phyloP scores from a whole-genome alignment of 2,888 invertebrate genomes.

The Brachyptera putata region DNA sequence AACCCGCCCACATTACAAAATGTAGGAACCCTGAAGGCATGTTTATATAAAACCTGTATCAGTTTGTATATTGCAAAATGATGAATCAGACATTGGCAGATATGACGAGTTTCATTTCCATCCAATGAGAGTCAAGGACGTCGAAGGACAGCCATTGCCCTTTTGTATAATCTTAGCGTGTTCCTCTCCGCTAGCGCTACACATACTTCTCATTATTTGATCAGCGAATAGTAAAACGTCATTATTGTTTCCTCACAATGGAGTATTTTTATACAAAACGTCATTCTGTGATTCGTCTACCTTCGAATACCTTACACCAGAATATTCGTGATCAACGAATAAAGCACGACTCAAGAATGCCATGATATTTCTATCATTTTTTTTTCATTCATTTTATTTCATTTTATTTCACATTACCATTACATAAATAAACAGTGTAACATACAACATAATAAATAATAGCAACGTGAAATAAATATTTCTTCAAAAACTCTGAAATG shows the following conservation, averaged over 20 bases:
- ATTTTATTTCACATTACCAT: too few species aligned
- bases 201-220: neutral
- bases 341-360: neutral
- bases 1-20: slow-evolving; percentile 18
- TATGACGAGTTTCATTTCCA: slow-evolving; percentile 16
- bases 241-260: slow-evolving; percentile 1
- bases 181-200: neutral
- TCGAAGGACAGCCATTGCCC: slow-evolving; percentile 32
- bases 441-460: too few species aligned
- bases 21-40: neutral
- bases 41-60: slow-evolving; percentile 1
- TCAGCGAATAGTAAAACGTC: slow-evolving; percentile 2
- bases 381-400: too few species aligned
- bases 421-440: too few species aligned
- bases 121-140: slow-evolving; percentile 30
- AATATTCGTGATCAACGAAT: neutral
- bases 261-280: neutral
- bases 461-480: too few species aligned
- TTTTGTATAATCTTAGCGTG: slow-evolving; percentile 10
- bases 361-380: too few species aligned
- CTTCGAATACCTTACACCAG: neutral
- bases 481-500: too few species aligned
- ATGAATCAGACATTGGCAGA: slow-evolving; percentile 22
- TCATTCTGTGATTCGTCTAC: neutral
- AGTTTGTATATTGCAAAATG: slow-evolving; percentile 15